A percentile compares a stretch with the other conserved stretches of the same genome.
Conservation (phyloP, 2,888 invertebrate species). For the Orgyia antiqua region DNA sequence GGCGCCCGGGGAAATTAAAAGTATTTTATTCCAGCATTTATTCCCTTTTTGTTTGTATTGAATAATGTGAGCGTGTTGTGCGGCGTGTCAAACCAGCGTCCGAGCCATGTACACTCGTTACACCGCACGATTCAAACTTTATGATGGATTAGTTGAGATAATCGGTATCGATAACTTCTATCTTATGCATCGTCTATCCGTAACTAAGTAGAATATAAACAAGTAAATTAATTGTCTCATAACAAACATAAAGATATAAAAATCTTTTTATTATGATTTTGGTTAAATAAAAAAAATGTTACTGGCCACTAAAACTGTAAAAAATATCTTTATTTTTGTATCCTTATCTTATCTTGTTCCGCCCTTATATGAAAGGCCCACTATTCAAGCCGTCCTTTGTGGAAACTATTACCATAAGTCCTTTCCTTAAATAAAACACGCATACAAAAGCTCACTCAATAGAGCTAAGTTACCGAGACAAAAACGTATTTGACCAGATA, state of each 20-base stretch:
- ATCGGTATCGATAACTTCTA: conserved; percentile 12
- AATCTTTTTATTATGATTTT: neutral
- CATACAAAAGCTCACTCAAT: conserved; percentile 20
- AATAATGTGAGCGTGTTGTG: conserved; percentile 49
- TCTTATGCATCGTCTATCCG: neutral
- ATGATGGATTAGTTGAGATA: conserved; percentile 28
- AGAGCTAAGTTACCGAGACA: conserved; percentile 11
- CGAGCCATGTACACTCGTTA: conserved; percentile 10
- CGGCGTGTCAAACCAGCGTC: conserved; percentile 28
- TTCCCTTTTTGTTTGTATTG: conserved; percentile 68
- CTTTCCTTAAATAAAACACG: conserved; percentile 12
- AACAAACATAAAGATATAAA: no score
- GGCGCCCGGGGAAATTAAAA: conserved; percentile 76
- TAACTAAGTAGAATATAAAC: no score
- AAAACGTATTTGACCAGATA: conserved; percentile 23
- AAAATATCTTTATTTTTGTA: neutral
- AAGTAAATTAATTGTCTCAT: no score
- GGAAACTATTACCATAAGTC: conserved; percentile 9
- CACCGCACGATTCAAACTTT: conserved; percentile 8
- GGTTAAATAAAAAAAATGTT: neutral
- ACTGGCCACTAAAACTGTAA: neutral
- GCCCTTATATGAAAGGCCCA: conserved; percentile 5
- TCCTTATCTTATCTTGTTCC: conserved; percentile 1
- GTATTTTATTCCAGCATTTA: conserved; percentile 75
- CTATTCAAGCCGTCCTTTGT: conserved; percentile 11